Evolutionary conservation across 1,140 invertebrate species (phyloP).

Genomic region (Pteromalus puparum): DNA sequence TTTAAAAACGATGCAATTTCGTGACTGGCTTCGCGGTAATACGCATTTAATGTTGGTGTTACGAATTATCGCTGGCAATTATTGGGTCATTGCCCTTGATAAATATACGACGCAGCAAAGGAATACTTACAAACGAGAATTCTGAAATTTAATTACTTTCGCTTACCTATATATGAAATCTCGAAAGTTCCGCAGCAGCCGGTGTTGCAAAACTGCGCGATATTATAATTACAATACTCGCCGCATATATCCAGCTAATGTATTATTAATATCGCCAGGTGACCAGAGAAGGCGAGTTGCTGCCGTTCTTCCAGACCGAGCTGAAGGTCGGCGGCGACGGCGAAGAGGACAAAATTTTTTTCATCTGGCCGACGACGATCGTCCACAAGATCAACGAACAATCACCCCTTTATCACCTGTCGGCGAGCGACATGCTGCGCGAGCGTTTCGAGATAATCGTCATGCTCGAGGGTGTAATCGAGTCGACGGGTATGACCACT

Average conservation of each 20-base stretch:
- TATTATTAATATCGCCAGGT: conserved; percentile 77
- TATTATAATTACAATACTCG: background rate
- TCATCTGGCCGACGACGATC: conserved; percentile 96
- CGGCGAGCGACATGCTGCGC: conserved; percentile 90
- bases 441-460: conserved; percentile 97
- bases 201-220: background rate
- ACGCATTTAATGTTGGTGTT: background rate
- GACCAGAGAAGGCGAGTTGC: conserved; percentile 91
- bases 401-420: conserved; percentile 91
- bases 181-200: background rate
- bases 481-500: conserved; percentile 92
- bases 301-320: conserved; percentile 90
- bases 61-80: background rate
- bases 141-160: background rate
- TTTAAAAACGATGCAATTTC: background rate
- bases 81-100: background rate
- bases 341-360: conserved; percentile 87
- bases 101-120: background rate
- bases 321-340: conserved; percentile 89
- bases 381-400: conserved; percentile 87
- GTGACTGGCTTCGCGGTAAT: background rate
- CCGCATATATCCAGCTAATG: no score
- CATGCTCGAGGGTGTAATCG: conserved; percentile 95
- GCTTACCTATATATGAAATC: background rate
- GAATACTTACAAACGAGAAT: background rate